These are phyloP conservation scores for Tetheella fluctuosa DNA, from an alignment of 2,888 invertebrate genomes.

Conservation along the genomic window DNA sequence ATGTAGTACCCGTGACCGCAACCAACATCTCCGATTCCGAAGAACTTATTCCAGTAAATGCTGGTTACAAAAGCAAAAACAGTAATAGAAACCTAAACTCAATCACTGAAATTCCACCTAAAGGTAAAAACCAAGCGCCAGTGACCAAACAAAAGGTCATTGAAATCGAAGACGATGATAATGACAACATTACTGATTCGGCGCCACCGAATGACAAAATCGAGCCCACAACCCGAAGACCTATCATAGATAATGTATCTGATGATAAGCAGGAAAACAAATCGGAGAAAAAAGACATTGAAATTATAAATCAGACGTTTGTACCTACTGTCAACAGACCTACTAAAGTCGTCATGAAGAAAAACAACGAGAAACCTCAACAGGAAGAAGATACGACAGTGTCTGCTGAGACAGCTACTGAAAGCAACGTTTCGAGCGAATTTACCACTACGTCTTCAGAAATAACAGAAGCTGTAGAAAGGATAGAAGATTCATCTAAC, in stretches of 20 bases:
- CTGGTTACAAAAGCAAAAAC: conserved; percentile 77
- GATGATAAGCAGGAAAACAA: conserved; percentile 54
- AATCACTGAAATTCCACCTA: conserved; percentile 71
- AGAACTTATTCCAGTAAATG: conserved; percentile 73
- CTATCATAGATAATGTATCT: conserved; percentile 75
- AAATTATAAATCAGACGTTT: conserved; percentile 72
- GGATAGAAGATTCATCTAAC: conserved; percentile 34
- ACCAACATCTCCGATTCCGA: conserved; percentile 70
- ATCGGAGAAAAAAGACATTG: conserved; percentile 67
- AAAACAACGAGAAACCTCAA: conserved; percentile 49
- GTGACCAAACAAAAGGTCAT: conserved; percentile 61
- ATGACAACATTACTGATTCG: conserved; percentile 65
- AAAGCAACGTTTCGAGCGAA: conserved; percentile 29
- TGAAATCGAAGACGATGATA: conserved; percentile 74
- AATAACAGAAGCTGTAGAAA: conserved; percentile 26
- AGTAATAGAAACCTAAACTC: conserved; percentile 75
- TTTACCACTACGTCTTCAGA: conserved; percentile 28
- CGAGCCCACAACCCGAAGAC: conserved; percentile 71
- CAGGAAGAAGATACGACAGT: conserved; percentile 35
- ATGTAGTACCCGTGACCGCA: conserved; percentile 36
- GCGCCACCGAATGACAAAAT: conserved; percentile 68
- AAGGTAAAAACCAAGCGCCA: conserved; percentile 55
- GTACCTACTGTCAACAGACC: conserved; percentile 72
- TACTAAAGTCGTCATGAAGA: conserved; percentile 71
- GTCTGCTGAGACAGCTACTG: conserved; percentile 43